A percentile compares a stretch with the other conserved stretches of the same genome.
These are phyloP conservation scores for Helostoma temminkii DNA, from an alignment of 2,797 vertebrate genomes.

Conservation along the genomic window DNA sequence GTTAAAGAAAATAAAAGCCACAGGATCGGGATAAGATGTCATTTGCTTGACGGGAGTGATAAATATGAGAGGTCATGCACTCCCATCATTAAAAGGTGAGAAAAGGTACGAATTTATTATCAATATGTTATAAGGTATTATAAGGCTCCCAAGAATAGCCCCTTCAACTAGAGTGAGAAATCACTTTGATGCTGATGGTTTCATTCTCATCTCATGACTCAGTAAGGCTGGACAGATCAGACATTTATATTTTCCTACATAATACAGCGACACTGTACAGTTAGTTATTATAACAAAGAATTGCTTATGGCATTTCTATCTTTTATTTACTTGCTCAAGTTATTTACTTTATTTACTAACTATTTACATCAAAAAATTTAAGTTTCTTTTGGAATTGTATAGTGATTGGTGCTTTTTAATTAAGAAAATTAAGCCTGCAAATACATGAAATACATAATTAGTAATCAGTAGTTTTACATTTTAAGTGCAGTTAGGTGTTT, in stretches of 20 bases:
- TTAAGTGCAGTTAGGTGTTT: not conserved
- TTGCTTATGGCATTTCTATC: not conserved
- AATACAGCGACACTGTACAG: not conserved
- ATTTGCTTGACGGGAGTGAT: conserved; percentile 66
- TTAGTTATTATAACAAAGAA: too few species aligned
- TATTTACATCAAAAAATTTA: too few species aligned
- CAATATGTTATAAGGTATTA: conserved; percentile 41
- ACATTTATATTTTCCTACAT: not conserved
- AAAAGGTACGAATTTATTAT: conserved; percentile 60
- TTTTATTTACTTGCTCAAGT: too few species aligned
- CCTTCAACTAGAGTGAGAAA: conserved; percentile 5
- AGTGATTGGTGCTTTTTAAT: too few species aligned
- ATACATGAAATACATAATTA: too few species aligned
- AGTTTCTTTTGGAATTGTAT: too few species aligned
- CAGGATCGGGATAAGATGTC: conserved; percentile 56
- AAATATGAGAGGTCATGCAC: conserved; percentile 64
- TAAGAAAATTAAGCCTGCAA: too few species aligned
- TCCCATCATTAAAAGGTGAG: conserved; percentile 77
- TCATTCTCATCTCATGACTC: not conserved
- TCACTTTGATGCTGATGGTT: conserved; percentile 5
- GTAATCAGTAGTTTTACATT: not conserved
- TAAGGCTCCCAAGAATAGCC: conserved; percentile 8
- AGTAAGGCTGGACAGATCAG: not conserved
- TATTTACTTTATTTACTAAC: not conserved
- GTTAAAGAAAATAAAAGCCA: conserved; percentile 77